Percentiles rank a stretch among this genome's conserved stretches.
Conservation (phyloP, 2,888 invertebrate genomes). For the Thymelicus sylvestris region DNA sequence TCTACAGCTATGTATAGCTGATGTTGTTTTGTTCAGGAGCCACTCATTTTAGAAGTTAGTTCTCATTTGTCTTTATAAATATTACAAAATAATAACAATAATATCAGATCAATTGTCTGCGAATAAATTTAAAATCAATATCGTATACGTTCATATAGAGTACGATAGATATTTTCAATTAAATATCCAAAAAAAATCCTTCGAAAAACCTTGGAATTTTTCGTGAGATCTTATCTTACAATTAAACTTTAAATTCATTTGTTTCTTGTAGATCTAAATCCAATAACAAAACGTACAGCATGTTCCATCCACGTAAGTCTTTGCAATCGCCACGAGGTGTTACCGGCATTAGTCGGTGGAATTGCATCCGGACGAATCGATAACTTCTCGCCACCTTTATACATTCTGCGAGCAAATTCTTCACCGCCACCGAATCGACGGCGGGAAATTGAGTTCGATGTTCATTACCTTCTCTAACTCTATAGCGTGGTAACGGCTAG, state of each 20-base stretch:
- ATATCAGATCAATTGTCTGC: too few relatives aligned
- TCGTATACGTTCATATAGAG: too few relatives aligned
- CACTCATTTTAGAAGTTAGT: too few relatives aligned
- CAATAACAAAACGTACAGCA: constrained; percentile 10
- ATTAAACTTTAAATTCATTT: constrained; percentile 1
- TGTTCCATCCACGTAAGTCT: constrained; percentile 8
- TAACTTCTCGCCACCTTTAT: constrained; percentile 24
- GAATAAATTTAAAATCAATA: too few relatives aligned
- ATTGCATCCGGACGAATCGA: constrained; percentile 29
- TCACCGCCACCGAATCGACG: constrained; percentile 40
- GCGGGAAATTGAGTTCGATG: constrained; percentile 70
- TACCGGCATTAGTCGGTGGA: constrained; percentile 25
- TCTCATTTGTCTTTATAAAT: too few relatives aligned
- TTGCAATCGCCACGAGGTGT: constrained; percentile 15
- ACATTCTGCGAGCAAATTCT: constrained; percentile 38
- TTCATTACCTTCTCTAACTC: constrained; percentile 71
- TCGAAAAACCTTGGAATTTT: too few relatives aligned
- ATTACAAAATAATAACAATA: too few relatives aligned
- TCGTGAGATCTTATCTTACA: too few relatives aligned
- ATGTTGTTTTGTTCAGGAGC: too few relatives aligned
- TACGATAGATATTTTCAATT: too few relatives aligned
- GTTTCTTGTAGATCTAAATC: constrained; percentile 3
- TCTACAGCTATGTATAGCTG: too few relatives aligned
- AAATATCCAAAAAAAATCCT: too few relatives aligned
- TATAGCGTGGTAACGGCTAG: constrained; percentile 44